Conservation (phyloP, 1,140 invertebrate species). For the Pogonomyrmex barbatus region DNA sequence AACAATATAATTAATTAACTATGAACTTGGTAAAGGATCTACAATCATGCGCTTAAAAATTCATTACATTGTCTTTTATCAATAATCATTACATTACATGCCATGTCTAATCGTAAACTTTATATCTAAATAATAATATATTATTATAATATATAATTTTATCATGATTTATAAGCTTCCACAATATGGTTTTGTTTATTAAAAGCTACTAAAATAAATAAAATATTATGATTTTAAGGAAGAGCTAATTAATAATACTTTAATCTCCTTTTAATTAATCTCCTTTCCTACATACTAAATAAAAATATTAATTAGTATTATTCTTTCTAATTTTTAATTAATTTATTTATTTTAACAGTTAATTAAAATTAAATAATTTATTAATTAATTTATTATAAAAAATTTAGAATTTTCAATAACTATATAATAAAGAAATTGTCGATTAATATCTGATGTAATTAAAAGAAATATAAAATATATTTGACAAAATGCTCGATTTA, state of each 20-base stretch:
- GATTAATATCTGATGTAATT: not conserved
- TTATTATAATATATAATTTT: constrained; percentile 31
- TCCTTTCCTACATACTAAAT: not conserved
- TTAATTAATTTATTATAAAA: too few species aligned
- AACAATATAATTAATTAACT: constrained; percentile 35
- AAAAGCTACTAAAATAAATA: constrained; percentile 52
- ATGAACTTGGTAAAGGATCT: not conserved
- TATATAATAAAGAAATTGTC: not conserved
- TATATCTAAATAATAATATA: constrained; percentile 50
- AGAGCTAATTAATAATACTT: constrained; percentile 1
- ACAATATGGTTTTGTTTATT: constrained; percentile 13
- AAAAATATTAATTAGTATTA: not conserved
- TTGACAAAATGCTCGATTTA: not conserved
- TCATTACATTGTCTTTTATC: constrained; percentile 53
- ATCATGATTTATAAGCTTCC: constrained; percentile 10
- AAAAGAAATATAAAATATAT: not conserved
- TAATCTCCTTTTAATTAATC: too few species aligned
- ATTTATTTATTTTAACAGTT: not conserved
- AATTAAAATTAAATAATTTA: too few species aligned
- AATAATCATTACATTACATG: constrained; percentile 16
- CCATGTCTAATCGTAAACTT: constrained; percentile 18
- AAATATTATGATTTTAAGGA: constrained; percentile 50
- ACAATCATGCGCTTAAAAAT: constrained; percentile 33
- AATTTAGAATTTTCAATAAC: not conserved
- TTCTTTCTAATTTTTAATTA: not conserved